Evolutionary conservation across 2,888 invertebrate species (phyloP), one percentile per base, ranked within the genome.

Genomic region (Microplitis manilae): DNA sequence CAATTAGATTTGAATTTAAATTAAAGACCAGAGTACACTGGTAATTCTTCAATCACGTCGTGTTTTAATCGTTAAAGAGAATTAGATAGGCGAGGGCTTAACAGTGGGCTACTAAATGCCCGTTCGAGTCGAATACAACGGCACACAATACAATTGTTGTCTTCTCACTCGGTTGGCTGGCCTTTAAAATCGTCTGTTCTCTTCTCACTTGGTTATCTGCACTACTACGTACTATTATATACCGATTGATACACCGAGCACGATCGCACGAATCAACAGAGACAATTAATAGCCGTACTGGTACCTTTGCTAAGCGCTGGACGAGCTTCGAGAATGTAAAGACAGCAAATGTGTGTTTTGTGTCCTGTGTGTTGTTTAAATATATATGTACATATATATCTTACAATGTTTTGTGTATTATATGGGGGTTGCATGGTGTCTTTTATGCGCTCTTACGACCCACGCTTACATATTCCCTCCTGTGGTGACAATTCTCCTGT

Each of bases 241-340:
- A 72, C 71, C 70, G 79, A 76, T 82, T 82, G 77, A 81, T 82
- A 89, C 85, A 81, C 88, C 84, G 79, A 83, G 86, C 89, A 89
- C 89, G 89, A 89, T 86, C 89, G 86, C 87, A 86, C 87, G 89
- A 88, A 89, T 88, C 89, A 88, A 89, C 88, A 89, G 87, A 88
- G 87, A 89, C 89, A 89, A 88, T 89, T 89, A 89, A 88, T 89
- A 88, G 88, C 85, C 85, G 74, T 77, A 81, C 86, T 84, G 85
- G 85, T 85, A 82, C 84, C 85, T 65, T 38, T 65, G 13, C 9
- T 30, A 65, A 65, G 20, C 38, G 65, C 17, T 38, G 38, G 13
- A 65, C 20, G 13, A 15, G 62, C 13, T 7, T 30, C 13, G 30
- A 30, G 38, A 30, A 13, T 30, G 13, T 65, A 13, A 65, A 13